phyloP scores from a whole-genome alignment of 2,888 invertebrate species.

The Rhopalosiphum nymphaeae region DNA sequence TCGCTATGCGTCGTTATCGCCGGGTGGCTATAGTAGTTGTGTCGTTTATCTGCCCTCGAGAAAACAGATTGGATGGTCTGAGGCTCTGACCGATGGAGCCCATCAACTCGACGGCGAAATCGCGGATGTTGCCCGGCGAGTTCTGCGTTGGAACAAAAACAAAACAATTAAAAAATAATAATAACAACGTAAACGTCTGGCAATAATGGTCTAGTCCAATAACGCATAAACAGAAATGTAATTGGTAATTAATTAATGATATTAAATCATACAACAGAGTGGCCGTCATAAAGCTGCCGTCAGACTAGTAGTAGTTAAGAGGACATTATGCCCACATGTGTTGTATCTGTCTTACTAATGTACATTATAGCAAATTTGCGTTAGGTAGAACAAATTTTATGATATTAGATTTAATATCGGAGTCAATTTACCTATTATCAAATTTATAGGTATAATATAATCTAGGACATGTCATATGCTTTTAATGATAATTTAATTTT shows the following conservation, averaged over 20 bases:
- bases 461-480: too few relatives aligned
- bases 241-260: neutral
- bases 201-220: neutral
- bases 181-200: neutral
- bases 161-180: constrained; percentile 37
- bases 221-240: neutral
- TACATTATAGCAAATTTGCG: too few relatives aligned
- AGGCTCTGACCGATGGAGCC: constrained; percentile 40
- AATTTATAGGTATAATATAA: too few relatives aligned
- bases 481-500: too few relatives aligned
- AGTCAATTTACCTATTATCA: too few relatives aligned
- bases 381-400: too few relatives aligned
- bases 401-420: too few relatives aligned
- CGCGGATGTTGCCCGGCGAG: constrained; percentile 25
- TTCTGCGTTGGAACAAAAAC: neutral
- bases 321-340: neutral
- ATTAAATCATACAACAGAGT: neutral
- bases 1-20: neutral
- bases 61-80: constrained; percentile 26
- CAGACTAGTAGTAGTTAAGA: neutral
- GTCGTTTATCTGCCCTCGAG: constrained; percentile 8
- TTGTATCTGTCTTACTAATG: too few relatives aligned
- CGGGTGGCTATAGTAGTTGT: neutral
- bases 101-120: constrained; percentile 33
- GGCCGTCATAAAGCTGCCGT: neutral